Evolutionary conservation across 2,888 invertebrate species (phyloP).

Genomic region (Ellobium chinense): DNA sequence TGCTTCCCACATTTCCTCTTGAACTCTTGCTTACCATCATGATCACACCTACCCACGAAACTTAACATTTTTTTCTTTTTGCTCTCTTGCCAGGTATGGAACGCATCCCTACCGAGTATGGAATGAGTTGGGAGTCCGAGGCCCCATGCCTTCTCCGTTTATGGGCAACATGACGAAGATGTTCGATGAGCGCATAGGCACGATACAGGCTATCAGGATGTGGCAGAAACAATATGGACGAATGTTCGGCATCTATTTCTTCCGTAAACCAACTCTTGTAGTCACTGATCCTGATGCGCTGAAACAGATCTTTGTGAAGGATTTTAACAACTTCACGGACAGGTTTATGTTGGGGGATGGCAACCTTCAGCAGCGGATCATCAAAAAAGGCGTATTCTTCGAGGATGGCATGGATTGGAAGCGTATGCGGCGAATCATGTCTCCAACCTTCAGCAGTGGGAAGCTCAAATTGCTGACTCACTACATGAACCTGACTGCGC

Average conservation of each 20-base stretch:
- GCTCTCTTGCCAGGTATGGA: constrained; percentile 3
- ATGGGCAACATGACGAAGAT: constrained; percentile 34
- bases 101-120: not conserved
- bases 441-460: constrained; percentile 26
- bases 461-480: constrained; percentile 22
- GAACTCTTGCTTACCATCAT: no score
- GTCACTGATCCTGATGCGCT: constrained; percentile 52
- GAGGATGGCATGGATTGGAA: constrained; percentile 18
- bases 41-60: no score
- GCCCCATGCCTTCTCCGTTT: constrained; percentile 23
- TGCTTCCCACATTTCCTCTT: no score
- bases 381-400: constrained; percentile 30
- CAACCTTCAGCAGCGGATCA: not conserved
- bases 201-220: not conserved
- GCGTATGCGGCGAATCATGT: constrained; percentile 23
- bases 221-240: constrained; percentile 43
- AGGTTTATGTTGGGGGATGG: constrained; percentile 29
- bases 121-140: constrained; percentile 32
- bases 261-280: constrained; percentile 42
- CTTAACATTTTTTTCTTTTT: no score
- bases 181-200: constrained; percentile 26
- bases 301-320: constrained; percentile 59
- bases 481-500: constrained; percentile 17
- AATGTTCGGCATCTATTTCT: constrained; percentile 40
- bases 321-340: constrained; percentile 57